Evolutionary conservation across 2,888 invertebrate genomes (phyloP), one percentile per base, ranked within the genome.

Genomic region (Rapana venosa): DNA sequence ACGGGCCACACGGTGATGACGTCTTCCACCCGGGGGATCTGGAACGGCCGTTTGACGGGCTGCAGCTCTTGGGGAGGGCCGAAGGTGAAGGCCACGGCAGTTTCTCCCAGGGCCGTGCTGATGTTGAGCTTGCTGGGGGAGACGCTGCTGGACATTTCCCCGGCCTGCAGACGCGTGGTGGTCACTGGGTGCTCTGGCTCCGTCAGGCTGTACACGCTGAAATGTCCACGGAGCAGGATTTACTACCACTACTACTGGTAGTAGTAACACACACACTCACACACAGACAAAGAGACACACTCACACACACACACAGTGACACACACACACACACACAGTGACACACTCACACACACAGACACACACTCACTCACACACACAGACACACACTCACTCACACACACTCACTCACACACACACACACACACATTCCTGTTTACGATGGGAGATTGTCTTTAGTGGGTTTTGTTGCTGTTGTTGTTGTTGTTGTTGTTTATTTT

Each of bases 11-110:
- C 93, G 11, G 93, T 90, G 20, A 91, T 56, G 6, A 87, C 77
- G 5, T 91, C 91, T 17, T 86, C 85, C 32, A 36, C 6, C 15
- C 88, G 85, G 26, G 81, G 61, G 15, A 90, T 86, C 5, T 87
- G 91, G 13, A 91, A 81, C 0, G 70, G 58, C 26, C 90, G 90
- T 47, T 92, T 93, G 77, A 89, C 91, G 0, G 92, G 90, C 74
- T 91, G 87, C 70, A 95, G 91, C 83, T 93, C 92, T 11, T 94
- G 90, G 96, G 97, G 90, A 2, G 97, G 97, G 0, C 97, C 97
- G 95, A 98, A 98, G 94, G 98, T 98, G 96, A 99, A 98, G 96
- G 98, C 98, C 30, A 98, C 98, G 0, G 98, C 98, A 0, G 97
- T 97, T 94, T 98, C 98, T 0, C 98, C 98, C n/a, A 98, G 97